Conservation (phyloP, 2,888 invertebrate species). For the Rhynchonema sp. region DNA sequence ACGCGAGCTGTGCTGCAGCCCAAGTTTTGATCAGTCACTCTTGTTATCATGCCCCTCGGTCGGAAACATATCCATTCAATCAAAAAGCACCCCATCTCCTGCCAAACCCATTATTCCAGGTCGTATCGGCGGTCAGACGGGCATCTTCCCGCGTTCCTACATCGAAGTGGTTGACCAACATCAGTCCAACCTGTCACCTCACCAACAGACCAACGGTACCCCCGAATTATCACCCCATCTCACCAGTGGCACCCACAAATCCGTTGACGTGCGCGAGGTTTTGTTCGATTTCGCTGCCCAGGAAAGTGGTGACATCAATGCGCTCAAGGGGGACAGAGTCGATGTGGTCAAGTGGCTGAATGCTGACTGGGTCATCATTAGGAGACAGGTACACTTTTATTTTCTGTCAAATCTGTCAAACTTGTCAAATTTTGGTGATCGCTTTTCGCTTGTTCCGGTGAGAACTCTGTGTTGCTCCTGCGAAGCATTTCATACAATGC, state of each 20-base stretch:
- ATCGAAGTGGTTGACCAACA: not conserved
- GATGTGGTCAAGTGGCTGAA: not conserved
- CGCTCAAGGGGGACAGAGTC: not conserved
- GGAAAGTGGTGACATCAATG: not conserved
- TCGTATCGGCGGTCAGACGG: too few relatives aligned
- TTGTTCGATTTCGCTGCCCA: not conserved
- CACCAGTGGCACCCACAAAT: too few relatives aligned
- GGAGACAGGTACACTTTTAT: not conserved
- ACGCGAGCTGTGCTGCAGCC: too few relatives aligned
- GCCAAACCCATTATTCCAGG: too few relatives aligned
- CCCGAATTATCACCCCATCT: not conserved
- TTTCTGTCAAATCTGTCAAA: not conserved
- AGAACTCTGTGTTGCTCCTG: not conserved
- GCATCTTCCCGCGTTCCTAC: not conserved
- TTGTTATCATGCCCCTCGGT: too few relatives aligned
- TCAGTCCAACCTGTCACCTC: not conserved
- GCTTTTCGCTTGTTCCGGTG: not conserved
- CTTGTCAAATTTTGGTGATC: not conserved
- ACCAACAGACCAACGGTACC: not conserved
- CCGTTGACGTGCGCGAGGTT: not conserved
- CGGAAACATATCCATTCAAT: too few relatives aligned
- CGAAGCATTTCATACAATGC: too few relatives aligned
- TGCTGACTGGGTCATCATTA: not conserved
- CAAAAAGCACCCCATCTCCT: too few relatives aligned
- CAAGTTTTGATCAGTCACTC: too few relatives aligned